Conservation (phyloP, 2,797 vertebrate species). For the Eleutherodactylus coqui region DNA sequence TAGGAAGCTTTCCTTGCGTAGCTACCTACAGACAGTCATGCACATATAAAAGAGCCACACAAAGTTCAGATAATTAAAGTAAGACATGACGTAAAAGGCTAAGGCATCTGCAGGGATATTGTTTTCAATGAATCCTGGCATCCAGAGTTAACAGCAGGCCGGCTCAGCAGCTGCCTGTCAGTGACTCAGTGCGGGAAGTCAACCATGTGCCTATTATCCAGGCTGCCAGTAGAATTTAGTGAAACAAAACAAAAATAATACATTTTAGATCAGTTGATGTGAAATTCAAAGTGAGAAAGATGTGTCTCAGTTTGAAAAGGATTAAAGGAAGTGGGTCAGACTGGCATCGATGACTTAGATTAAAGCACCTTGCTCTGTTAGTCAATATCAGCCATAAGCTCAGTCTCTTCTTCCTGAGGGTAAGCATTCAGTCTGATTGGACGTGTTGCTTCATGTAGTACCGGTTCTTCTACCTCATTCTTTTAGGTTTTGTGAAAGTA, state of each 20-base stretch:
- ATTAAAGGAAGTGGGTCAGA: neutral
- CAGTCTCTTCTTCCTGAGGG: conserved; percentile 1
- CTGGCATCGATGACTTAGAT: neutral
- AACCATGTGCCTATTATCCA: neutral
- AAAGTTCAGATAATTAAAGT: neutral
- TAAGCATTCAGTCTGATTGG: neutral
- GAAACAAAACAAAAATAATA: neutral
- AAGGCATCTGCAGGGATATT: neutral
- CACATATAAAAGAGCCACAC: neutral
- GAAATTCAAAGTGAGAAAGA: neutral
- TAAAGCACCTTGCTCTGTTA: neutral
- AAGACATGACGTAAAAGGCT: neutral
- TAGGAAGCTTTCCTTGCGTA: neutral
- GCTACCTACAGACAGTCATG: neutral
- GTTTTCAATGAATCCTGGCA: conserved; percentile 8
- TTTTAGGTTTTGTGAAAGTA: neutral
- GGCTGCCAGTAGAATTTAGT: neutral
- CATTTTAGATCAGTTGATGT: too few species aligned
- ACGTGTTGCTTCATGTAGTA: conserved; percentile 24
- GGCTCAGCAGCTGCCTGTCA: neutral
- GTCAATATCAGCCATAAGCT: neutral
- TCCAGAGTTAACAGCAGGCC: neutral
- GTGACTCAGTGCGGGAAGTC: neutral
- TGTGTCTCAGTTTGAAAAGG: neutral
- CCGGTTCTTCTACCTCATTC: neutral